These are phyloP conservation scores for Heteronetta atricapilla DNA, from an alignment of 2,113 vertebrate species.

Conservation along the genomic window DNA sequence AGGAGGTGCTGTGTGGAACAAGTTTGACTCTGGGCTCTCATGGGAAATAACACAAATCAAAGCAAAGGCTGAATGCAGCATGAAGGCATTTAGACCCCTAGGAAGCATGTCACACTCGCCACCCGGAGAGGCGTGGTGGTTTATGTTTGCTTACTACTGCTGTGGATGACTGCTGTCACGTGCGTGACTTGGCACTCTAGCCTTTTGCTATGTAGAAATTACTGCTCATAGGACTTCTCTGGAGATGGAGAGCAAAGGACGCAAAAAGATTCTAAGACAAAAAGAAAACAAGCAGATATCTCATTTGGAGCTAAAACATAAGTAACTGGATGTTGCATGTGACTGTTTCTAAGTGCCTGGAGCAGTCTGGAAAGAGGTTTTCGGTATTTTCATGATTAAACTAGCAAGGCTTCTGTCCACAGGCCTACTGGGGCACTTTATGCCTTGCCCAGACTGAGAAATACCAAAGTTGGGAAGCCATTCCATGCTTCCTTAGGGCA, in stretches of 20 bases:
- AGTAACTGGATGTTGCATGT: background rate
- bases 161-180: background rate
- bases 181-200: background rate
- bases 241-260: background rate
- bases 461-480: background rate
- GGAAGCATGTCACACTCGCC: fast-evolving
- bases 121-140: fast-evolving
- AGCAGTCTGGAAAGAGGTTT: background rate
- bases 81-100: background rate
- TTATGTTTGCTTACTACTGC: background rate
- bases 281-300: background rate
- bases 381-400: background rate
- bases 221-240: background rate
- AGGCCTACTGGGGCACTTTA: background rate
- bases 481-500: background rate
- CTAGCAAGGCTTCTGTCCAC: background rate
- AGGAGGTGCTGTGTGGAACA: background rate
- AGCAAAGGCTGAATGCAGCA: fast-evolving
- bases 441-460: background rate
- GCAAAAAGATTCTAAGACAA: background rate
- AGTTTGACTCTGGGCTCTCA: background rate
- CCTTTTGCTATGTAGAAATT: background rate
- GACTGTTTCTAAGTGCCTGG: background rate
- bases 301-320: background rate
- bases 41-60: background rate